A percentile compares a stretch with the other conserved stretches of the same genome.
These are phyloP conservation scores for Pteromalus puparum DNA, from an alignment of 1,140 invertebrate species.

Conservation along the genomic window DNA sequence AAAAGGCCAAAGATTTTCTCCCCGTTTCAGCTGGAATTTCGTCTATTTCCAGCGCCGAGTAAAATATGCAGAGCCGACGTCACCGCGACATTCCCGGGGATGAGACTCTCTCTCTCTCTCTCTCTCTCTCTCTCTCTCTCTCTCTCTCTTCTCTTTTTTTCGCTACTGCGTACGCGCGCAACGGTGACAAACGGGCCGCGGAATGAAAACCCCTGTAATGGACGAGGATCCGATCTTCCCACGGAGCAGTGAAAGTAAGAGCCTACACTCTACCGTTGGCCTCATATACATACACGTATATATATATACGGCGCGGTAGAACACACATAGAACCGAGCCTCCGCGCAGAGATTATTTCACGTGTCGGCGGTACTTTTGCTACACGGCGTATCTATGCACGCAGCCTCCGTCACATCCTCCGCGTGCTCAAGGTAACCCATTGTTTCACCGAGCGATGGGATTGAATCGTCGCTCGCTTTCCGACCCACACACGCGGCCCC, in stretches of 20 bases:
- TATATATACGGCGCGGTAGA: no score
- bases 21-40: neutral
- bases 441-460: slow-evolving; percentile 60
- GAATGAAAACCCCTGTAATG: slow-evolving; percentile 64
- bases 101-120: neutral
- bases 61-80: neutral
- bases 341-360: neutral
- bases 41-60: neutral
- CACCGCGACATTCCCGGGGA: neutral
- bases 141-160: no score
- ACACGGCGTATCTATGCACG: neutral
- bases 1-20: neutral
- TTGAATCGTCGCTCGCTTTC: slow-evolving; percentile 59
- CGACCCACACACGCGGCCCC: neutral
- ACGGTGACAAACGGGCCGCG: slow-evolving; percentile 23
- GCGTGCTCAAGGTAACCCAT: slow-evolving; percentile 65
- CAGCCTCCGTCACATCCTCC: slow-evolving; percentile 63
- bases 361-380: slow-evolving; percentile 15
- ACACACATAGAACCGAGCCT: neutral
- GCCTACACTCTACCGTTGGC: neutral
- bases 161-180: no score
- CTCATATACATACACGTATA: neutral
- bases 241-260: slow-evolving; percentile 69
- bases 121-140: no score
- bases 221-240: slow-evolving; percentile 66